Conservation (phyloP, 2,113 vertebrate species). For the Pogona vitticeps region DNA sequence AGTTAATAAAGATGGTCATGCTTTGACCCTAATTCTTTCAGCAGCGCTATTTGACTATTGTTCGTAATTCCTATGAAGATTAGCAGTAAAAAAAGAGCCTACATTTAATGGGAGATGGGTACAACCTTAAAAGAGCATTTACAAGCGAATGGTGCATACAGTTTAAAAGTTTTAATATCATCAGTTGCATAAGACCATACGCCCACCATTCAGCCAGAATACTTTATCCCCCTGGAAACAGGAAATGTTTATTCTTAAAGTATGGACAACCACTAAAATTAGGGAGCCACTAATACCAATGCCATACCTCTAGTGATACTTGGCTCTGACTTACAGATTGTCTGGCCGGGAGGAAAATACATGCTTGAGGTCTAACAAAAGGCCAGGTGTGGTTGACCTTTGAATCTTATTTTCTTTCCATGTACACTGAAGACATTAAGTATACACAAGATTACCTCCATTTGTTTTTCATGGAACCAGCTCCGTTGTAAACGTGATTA, state of each 20-base stretch:
- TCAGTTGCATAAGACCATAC: neutral
- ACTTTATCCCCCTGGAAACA: neutral
- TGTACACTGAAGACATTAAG: neutral
- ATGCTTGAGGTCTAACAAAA: neutral
- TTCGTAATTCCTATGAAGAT: neutral
- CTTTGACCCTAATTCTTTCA: neutral
- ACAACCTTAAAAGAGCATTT: neutral
- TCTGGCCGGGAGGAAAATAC: neutral
- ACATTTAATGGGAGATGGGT: neutral
- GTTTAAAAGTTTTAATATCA: neutral
- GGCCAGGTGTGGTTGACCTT: neutral
- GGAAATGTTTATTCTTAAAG: neutral
- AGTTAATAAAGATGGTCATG: neutral
- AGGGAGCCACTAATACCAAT: conserved; percentile 1
- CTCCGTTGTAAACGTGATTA: neutral
- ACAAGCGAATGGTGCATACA: neutral
- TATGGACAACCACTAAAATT: neutral
- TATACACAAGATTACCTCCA: neutral
- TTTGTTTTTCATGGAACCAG: neutral
- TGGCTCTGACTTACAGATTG: neutral
- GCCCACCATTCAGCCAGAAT: neutral
- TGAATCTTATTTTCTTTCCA: neutral
- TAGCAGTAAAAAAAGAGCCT: neutral
- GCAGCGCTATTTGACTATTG: neutral
- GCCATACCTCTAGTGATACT: neutral